Conservation (phyloP, 2,888 invertebrate genomes). For the Zygothrica quintamaculata region DNA sequence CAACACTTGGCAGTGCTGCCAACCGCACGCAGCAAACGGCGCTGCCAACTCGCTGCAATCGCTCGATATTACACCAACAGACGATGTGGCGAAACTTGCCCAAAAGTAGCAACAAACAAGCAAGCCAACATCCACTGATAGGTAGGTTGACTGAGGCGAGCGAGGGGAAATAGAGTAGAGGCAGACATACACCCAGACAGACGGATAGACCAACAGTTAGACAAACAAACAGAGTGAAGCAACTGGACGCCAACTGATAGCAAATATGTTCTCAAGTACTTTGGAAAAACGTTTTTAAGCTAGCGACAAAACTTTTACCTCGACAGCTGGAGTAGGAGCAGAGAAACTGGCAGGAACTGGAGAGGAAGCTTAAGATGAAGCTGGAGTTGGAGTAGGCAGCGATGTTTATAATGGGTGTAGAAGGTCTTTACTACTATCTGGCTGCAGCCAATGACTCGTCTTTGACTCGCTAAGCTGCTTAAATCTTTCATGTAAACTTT, state of each 20-base stretch:
- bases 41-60: conserved; percentile 7
- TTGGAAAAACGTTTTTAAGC: conserved; percentile 74
- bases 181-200: conserved; percentile 24
- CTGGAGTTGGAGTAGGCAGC: neutral
- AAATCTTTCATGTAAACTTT: conserved; percentile 80
- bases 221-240: conserved; percentile 34
- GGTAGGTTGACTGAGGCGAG: conserved; percentile 5
- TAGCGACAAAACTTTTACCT: conserved; percentile 73
- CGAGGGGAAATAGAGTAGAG: conserved; percentile 1
- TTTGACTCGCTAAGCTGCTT: conserved; percentile 77
- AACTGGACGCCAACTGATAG: conserved; percentile 80
- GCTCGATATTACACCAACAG: conserved; percentile 67
- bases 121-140: conserved; percentile 22
- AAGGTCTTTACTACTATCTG: conserved; percentile 16
- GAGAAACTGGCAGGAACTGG: neutral
- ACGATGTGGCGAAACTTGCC: conserved; percentile 63
- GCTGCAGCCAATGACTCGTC: conserved; percentile 52
- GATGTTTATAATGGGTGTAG: neutral
- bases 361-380: conserved; percentile 10
- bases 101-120: conserved; percentile 61
- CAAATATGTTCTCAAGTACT: conserved; percentile 79
- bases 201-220: conserved; percentile 24
- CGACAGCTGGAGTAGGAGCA: conserved; percentile 24
- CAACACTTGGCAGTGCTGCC: conserved; percentile 77
- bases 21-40: conserved; percentile 57